Conservation (phyloP, 1,140 invertebrate species). For the Oedothorax gibbosus region DNA sequence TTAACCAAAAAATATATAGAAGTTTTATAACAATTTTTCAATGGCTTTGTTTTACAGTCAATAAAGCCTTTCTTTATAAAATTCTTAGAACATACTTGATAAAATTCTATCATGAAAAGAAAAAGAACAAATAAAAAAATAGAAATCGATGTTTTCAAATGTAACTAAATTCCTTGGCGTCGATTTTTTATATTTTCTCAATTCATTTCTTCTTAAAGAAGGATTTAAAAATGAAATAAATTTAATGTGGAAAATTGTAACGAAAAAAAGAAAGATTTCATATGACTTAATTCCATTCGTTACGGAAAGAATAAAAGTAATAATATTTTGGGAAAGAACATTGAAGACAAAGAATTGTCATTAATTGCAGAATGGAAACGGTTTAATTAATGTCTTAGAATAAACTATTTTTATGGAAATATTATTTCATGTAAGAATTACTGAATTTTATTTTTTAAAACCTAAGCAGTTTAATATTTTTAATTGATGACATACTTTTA, state of each 20-base stretch:
- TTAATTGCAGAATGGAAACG: conserved; percentile 39
- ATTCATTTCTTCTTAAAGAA: conserved; percentile 33
- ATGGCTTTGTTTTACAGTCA: too few relatives aligned
- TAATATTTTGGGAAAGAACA: conserved; percentile 53
- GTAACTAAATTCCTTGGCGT: conserved; percentile 43
- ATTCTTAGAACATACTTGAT: conserved; percentile 15
- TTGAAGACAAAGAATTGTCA: conserved; percentile 43
- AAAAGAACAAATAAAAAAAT: background rate
- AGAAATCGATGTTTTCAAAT: conserved; percentile 47
- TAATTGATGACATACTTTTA: conserved; percentile 50
- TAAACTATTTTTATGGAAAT: conserved; percentile 21
- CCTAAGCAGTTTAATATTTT: conserved; percentile 35
- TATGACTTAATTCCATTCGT: conserved; percentile 17
- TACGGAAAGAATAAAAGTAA: conserved; percentile 45
- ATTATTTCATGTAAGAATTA: conserved; percentile 7
- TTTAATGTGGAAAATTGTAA: background rate
- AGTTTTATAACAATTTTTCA: too few relatives aligned
- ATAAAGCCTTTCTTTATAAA: too few relatives aligned
- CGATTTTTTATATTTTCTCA: conserved; percentile 26
- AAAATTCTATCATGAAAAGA: conserved; percentile 3
- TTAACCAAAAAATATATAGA: too few relatives aligned
- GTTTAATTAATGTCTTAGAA: conserved; percentile 48
- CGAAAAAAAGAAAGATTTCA: conserved; percentile 2
- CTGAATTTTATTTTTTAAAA: background rate
- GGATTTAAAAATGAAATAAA: conserved; percentile 38